Percentiles rank a stretch among this genome's conserved stretches.
Conservation (phyloP, 1,140 invertebrate genomes). For the Pachypeltis micranthus region DNA sequence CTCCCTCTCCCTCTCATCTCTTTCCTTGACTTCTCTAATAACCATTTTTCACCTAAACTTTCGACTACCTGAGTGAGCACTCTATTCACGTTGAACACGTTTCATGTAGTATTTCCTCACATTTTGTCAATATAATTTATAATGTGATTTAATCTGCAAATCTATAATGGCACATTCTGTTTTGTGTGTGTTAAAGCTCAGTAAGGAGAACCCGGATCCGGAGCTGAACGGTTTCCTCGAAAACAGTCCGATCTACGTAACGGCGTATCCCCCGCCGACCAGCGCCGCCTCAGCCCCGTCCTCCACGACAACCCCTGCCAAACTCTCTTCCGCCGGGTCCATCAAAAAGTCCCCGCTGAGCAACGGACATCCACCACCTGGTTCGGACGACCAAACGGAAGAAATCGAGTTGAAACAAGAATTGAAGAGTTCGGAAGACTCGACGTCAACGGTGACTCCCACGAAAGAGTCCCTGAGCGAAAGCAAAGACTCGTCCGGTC, state of each 20-base stretch:
- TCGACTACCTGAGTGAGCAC: too few species aligned
- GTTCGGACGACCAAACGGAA: slow-evolving; percentile 15
- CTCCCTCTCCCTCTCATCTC: too few species aligned
- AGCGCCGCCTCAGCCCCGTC: neutral
- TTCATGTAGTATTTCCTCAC: too few species aligned
- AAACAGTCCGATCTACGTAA: slow-evolving; percentile 65
- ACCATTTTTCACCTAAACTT: too few species aligned
- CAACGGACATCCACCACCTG: slow-evolving; percentile 14
- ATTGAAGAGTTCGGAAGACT: slow-evolving; percentile 24
- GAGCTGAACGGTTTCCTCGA: slow-evolving; percentile 59
- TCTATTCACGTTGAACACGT: too few species aligned
- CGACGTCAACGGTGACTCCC: slow-evolving; percentile 21
- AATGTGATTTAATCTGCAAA: too few species aligned
- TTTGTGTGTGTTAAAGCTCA: slow-evolving; percentile 43
- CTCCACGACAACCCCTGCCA: slow-evolving; percentile 5
- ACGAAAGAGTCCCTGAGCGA: neutral
- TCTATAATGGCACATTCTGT: neutral
- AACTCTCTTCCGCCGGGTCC: slow-evolving; percentile 14
- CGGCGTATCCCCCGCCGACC: slow-evolving; percentile 45
- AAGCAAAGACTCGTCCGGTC: neutral
- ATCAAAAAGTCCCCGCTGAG: slow-evolving; percentile 8
- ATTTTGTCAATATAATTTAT: too few species aligned
- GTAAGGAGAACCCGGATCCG: slow-evolving; percentile 44
- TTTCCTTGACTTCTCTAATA: too few species aligned
- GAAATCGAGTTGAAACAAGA: slow-evolving; percentile 32